Conservation (phyloP, 1,140 invertebrate species). For the Semibalanus balanoides region DNA sequence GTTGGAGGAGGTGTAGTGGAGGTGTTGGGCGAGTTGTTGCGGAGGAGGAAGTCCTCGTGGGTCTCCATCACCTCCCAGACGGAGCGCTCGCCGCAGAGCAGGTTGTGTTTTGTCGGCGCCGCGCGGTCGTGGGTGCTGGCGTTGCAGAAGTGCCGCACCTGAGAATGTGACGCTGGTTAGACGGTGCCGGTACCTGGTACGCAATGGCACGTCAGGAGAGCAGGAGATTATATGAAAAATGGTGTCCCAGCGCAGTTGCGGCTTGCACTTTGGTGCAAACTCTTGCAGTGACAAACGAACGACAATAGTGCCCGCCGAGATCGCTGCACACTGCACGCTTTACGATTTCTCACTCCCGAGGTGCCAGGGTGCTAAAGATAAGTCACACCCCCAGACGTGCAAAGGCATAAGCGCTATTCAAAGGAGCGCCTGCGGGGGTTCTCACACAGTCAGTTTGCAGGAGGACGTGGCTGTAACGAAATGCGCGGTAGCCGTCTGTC, state of each 20-base stretch:
- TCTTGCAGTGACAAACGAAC: too few relatives aligned
- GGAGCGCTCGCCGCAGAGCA: constrained; percentile 22
- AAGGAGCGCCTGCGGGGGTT: too few relatives aligned
- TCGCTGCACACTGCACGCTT: too few relatives aligned
- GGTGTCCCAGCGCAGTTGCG: not conserved
- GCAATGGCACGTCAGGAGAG: not conserved
- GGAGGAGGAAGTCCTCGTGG: constrained; percentile 23
- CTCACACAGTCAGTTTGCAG: too few relatives aligned
- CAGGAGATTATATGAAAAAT: not conserved
- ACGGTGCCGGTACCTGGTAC: not conserved
- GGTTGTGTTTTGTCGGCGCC: constrained; percentile 31
- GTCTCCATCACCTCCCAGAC: constrained; percentile 23
- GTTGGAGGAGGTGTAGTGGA: not conserved
- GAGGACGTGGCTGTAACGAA: too few relatives aligned
- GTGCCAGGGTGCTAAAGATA: too few relatives aligned
- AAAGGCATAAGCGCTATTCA: too few relatives aligned
- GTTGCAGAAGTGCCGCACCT: constrained; percentile 23
- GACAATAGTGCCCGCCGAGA: too few relatives aligned
- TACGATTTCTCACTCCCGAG: too few relatives aligned
- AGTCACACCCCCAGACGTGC: too few relatives aligned
- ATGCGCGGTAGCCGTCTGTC: too few relatives aligned
- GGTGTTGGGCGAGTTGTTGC: constrained; percentile 5
- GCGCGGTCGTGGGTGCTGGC: constrained; percentile 22
- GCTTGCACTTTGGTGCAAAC: too few relatives aligned
- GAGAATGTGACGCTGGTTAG: not conserved